Percentiles rank a stretch among this genome's conserved stretches.
Evolutionary conservation across 2,888 invertebrate genomes (phyloP).

Genomic region (Neelides folsomi): DNA sequence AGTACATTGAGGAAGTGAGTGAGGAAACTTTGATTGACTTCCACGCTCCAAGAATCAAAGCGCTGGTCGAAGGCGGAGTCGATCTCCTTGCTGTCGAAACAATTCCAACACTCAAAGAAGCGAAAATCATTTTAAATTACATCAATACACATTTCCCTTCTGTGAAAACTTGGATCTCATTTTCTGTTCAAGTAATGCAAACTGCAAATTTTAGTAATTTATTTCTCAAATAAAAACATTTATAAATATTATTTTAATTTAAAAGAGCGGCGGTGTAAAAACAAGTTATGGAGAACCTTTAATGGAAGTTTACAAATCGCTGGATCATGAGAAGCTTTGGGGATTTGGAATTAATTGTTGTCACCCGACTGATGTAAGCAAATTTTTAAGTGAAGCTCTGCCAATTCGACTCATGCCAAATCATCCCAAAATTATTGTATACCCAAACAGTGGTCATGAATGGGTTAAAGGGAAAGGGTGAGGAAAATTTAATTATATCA

Average conservation of each 20-base stretch:
- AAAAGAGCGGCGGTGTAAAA: conserved; percentile 31
- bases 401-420: background rate
- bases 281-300: conserved; percentile 72
- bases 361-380: conserved; percentile 52
- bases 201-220: too few relatives aligned
- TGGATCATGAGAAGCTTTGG: conserved; percentile 52
- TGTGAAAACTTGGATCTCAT: conserved; percentile 68
- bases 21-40: conserved; percentile 59
- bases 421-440: conserved; percentile 63
- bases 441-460: conserved; percentile 83
- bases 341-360: conserved; percentile 86
- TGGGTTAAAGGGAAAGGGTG: conserved; percentile 47
- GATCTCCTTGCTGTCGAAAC: conserved; percentile 83
- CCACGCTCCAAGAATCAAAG: conserved; percentile 69
- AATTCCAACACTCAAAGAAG: conserved; percentile 73
- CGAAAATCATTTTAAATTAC: conserved; percentile 63
- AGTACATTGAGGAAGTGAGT: conserved; percentile 55
- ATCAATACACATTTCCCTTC: conserved; percentile 59
- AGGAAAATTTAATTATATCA: too few relatives aligned
- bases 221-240: background rate
- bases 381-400: conserved; percentile 38
- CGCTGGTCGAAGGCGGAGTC: conserved; percentile 63
- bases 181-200: conserved; percentile 78
- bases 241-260: background rate
- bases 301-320: conserved; percentile 49